A percentile compares a stretch with the other conserved stretches of the same genome.
These are phyloP conservation scores for Lordiphosa clarofinis DNA, from an alignment of 1,140 invertebrate genomes.

Conservation along the genomic window DNA sequence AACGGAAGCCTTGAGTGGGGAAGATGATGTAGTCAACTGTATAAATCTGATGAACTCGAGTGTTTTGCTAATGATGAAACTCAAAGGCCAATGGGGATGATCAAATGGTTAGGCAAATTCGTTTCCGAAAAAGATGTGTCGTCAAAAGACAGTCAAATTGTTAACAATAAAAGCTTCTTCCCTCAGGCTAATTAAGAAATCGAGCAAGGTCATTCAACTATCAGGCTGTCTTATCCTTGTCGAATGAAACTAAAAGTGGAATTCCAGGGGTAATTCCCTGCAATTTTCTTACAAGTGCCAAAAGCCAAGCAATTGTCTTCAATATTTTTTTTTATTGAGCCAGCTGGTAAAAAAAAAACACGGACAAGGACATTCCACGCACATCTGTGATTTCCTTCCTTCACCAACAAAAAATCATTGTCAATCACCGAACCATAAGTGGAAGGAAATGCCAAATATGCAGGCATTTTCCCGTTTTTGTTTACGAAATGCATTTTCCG, in stretches of 20 bases:
- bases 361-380: background rate
- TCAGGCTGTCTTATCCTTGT: background rate
- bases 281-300: conserved; percentile 51
- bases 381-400: too few relatives aligned
- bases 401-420: conserved; percentile 7
- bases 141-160: too few relatives aligned
- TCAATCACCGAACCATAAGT: conserved; percentile 8
- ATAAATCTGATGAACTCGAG: conserved; percentile 4
- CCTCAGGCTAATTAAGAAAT: too few relatives aligned
- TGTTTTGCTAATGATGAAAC: background rate
- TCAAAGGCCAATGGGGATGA: background rate
- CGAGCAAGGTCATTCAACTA: too few relatives aligned
- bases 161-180: too few relatives aligned
- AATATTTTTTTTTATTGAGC: conserved; percentile 38
- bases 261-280: conserved; percentile 17
- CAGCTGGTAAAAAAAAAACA: conserved; percentile 17
- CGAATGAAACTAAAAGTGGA: conserved; percentile 25
- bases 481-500: conserved; percentile 71
- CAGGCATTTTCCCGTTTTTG: conserved; percentile 27
- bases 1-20: background rate
- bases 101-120: too few relatives aligned
- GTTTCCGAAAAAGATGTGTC: too few relatives aligned
- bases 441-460: conserved; percentile 12
- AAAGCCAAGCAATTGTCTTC: conserved; percentile 43
- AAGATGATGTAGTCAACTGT: conserved; percentile 3